A percentile compares a stretch with the other conserved stretches of the same genome.
These are phyloP conservation scores for Petromus typicus DNA, from an alignment of 2,113 vertebrate genomes.

Conservation along the genomic window DNA sequence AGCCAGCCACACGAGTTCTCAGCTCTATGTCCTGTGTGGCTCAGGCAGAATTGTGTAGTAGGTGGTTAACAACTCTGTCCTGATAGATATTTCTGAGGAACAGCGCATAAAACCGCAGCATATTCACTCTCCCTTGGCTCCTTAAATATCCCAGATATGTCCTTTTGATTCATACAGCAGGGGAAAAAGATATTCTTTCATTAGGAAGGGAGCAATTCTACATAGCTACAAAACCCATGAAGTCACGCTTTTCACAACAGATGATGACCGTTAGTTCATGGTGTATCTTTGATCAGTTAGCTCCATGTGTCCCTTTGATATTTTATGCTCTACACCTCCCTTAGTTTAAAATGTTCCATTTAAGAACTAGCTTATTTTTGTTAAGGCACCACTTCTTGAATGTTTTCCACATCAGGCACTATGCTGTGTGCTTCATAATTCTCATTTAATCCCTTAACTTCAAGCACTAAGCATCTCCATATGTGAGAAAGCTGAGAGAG, in stretches of 20 bases:
- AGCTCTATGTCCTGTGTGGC: not conserved
- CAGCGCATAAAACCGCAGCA: constrained; percentile 55
- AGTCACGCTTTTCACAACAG: not conserved
- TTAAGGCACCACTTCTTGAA: not conserved
- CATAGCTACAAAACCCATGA: constrained; percentile 20
- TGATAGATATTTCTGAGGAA: constrained; percentile 31
- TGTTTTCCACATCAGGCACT: not conserved
- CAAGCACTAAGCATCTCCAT: not conserved
- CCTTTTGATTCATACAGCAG: constrained; percentile 15
- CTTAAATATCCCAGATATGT: not conserved
- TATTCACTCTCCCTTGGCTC: not conserved
- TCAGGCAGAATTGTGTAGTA: constrained; percentile 52
- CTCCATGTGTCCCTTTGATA: constrained; percentile 4
- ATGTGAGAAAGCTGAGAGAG: not conserved
- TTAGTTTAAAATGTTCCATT: constrained; percentile 35
- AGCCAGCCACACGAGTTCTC: constrained; percentile 50
- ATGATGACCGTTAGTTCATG: not conserved
- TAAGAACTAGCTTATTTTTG: not conserved
- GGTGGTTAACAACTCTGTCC: constrained; percentile 36
- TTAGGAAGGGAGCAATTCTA: constrained; percentile 42
- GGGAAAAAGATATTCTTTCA: not conserved
- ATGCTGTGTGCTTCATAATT: not conserved
- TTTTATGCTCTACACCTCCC: not conserved
- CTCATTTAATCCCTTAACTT: constrained; percentile 38
- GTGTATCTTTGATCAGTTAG: not conserved